Base-by-base conservation (phyloP, 2,113 vertebrate species). In the Hippocampus mohnikei region DNA sequence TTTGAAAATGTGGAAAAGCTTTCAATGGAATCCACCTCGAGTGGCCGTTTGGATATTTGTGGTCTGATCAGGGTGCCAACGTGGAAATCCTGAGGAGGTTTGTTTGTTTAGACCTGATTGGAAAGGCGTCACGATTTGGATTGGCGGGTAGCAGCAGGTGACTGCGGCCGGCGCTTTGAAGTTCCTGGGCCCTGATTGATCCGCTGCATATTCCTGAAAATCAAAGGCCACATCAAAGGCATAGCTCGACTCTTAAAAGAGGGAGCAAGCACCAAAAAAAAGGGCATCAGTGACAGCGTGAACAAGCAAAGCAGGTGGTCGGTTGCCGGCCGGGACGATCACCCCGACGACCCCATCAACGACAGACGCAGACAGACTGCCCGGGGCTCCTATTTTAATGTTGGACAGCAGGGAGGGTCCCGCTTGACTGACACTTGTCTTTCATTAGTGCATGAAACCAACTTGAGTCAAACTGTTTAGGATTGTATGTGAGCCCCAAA, bases 81-180 rank as follows among this genome's bases (percentile, higher is more conserved):
- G 85, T 67, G 67, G 63, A 73, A 74, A 76, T 76, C 75, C 9
- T 29, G 50, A 61, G n/a, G 23, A 25, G n/a, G 41, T 76, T 37
- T 82, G 88, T 88, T 88, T 90, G 78, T 86, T 86, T 88, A 80
- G 85, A 78, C 78, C 88, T 75, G 83, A 93, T 75, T 94, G 91
- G 90, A 91, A 93, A 91, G 91, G 89, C 94, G 94, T 93, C 90
- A 84, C 42, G 41, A 4, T 25, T 42, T 25, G 41, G 93, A 93
- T 84, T 84, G 92, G 91, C 92, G 94, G 93, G 91, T 3, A 94
- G 91, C 92, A 95, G 91, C 92, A 93, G 91, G 93, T 93, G 92
- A 93, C 72, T 84, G 84, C 88, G 83, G 86, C 82, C 75, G 76
- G 87, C 80, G 82, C 92, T 95, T 96, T 95, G 93, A 95, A 95